Evolutionary conservation across 2,113 vertebrate genomes (phyloP), one percentile per base, ranked within the genome.

Genomic region (Pelecanus crispus): DNA sequence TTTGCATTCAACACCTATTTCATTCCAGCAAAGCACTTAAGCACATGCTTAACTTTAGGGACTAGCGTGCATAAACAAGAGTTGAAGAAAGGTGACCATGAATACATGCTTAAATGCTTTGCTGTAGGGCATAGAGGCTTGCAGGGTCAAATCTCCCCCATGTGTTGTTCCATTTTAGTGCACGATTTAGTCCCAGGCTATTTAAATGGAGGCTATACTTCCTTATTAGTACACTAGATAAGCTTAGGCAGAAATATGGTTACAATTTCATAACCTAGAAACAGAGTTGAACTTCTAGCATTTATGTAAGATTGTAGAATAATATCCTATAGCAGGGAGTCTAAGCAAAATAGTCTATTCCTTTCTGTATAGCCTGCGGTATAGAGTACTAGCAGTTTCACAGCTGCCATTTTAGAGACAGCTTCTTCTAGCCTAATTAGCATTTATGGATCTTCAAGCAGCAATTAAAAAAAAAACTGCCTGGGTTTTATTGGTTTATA

Each of bases 401-500:
- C 83, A 96, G 93, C 82, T 97, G 93, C 91, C 97, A 91, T 94
- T 88, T 96, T 95, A 96, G 59, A 96, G 77, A 81, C 92, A 91
- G 91, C 63, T 94, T 96, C 96, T 92, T 94, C 92, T 91, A 81
- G 52, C 59, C 92, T 97, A 97, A 97, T 98, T 95, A 97, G 95
- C 94, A 95, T 97, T 95, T 96, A 78, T 97, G 82, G 88, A 97
- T 97, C 96, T 97, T 97, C 65, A 93, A 97, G 85, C 94, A 95
- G 95, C 96, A 97, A 96, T 98, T 97, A 92, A 97, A 97, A 96
- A 88, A 75, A 95, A 96, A 56, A 13, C 38, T 93, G 77, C 81
- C 53, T 96, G 40, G 59, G 61, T 95, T 95, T 97, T 97, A 97
- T 93, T 97, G 93, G 97, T 96, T 98, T 92, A 96, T 96, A 97